Base-by-base conservation (phyloP, 2,888 invertebrate genomes). In the Lasioglossum morio region DNA sequence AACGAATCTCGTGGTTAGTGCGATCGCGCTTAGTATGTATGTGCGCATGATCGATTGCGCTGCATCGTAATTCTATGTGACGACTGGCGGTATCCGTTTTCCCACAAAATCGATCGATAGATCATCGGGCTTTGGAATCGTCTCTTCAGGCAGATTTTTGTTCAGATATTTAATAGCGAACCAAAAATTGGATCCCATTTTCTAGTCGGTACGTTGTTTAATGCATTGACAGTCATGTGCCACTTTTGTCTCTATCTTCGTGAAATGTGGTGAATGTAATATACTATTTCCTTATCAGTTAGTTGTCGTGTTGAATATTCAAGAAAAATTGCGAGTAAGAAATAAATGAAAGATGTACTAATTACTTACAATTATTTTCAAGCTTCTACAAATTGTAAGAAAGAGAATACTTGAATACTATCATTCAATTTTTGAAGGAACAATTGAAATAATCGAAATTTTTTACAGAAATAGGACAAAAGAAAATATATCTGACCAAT, bases 11-110 rank as follows among this genome's bases (percentile, higher is more conserved):
- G 60, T 46, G 57, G 69, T 60, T 46, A 16, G 37, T 40, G 30
- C 34, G 43, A 70, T 60, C 43, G 70, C 40, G 79, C 37, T 37
- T 46, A 78, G 27, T 60, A 70, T n/a, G 66, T 70, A 76, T 37
- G 60, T 1, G 37, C 27, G 46, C 72, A 8, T 19, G 30, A 46
- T 5, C 12, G 10, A 48, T 72, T 46, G 57, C 72, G 46, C 16
- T 19, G 16, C 37, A 46, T 37, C 57, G 12, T 57, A n/a, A 57
- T 57, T n/a, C 12, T 23, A 30, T 40, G n/a, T 0, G 12, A 16
- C 4, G 27, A 12, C n/a, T 27, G 14, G n/a, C 27, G 23, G 23
- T 10, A 63, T 63, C 63, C 37, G 46, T 4, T 79, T 75, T 27
- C 46, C 16, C 70, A 43, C n/a, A 5, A 40, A 8, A 72, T 46